These are phyloP conservation scores for Melanchra persicariae DNA, from an alignment of 2,888 invertebrate species.

Conservation along the genomic window DNA sequence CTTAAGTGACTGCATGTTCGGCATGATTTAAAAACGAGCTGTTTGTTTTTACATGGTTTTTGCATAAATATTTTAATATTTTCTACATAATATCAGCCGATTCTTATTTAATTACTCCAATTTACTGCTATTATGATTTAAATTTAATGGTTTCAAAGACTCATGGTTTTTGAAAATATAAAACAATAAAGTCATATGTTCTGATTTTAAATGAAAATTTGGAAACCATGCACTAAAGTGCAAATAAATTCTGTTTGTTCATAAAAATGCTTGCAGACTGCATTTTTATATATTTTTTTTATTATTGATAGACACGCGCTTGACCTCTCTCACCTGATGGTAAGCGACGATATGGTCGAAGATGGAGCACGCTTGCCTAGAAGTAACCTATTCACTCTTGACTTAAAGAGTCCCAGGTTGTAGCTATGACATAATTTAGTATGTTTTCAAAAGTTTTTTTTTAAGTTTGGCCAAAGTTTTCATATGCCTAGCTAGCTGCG, in stretches of 20 bases:
- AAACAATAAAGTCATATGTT: not conserved
- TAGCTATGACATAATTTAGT: too few relatives aligned
- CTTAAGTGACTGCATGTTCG: not conserved
- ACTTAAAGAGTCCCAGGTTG: too few relatives aligned
- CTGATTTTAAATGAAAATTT: not conserved
- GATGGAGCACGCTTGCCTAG: too few relatives aligned
- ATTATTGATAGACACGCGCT: too few relatives aligned
- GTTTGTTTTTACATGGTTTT: not conserved
- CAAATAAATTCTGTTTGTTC: not conserved
- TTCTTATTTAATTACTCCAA: not conserved
- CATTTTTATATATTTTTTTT: not conserved
- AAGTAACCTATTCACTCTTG: too few relatives aligned
- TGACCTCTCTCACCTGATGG: too few relatives aligned
- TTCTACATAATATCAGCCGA: constrained; percentile 9
- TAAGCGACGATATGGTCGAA: too few relatives aligned
- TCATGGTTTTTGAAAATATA: too few relatives aligned
- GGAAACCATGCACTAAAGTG: not conserved
- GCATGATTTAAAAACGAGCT: not conserved
- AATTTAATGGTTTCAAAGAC: too few relatives aligned
- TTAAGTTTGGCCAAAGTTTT: not conserved
- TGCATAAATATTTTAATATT: not conserved
- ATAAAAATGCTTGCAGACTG: not conserved
- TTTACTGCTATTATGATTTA: not conserved
- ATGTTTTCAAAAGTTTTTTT: not conserved
- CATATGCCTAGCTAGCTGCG: not conserved